Evolutionary conservation across 2,797 vertebrate genomes (phyloP).

Genomic region (Danio aesculapii): DNA sequence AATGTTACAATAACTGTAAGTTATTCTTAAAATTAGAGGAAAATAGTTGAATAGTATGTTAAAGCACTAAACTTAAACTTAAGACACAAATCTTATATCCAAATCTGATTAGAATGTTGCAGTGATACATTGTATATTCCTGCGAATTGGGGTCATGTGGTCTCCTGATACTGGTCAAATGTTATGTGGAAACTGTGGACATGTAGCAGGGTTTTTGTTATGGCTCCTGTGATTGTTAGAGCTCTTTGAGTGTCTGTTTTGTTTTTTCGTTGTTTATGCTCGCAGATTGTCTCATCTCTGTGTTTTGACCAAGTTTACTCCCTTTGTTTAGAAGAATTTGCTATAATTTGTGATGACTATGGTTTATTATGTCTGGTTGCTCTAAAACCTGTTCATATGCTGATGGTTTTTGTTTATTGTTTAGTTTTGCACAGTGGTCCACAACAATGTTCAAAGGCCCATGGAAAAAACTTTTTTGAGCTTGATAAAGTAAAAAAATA

Average conservation of each 20-base stretch:
- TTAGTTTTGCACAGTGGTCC: neutral
- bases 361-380: neutral
- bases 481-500: too few relatives aligned
- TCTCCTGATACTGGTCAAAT: neutral
- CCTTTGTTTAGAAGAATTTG: neutral
- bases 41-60: too few relatives aligned
- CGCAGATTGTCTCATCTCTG: neutral
- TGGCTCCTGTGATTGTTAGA: neutral
- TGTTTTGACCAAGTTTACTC: constrained; percentile 7
- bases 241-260: neutral
- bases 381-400: neutral
- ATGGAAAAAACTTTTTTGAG: too few relatives aligned
- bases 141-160: neutral
- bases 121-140: neutral
- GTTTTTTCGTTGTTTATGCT: neutral
- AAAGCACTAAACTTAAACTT: too few relatives aligned
- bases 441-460: neutral
- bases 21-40: too few relatives aligned
- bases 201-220: neutral
- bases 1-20: too few relatives aligned
- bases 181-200: neutral
- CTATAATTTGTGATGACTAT: constrained; percentile 11
- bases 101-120: too few relatives aligned
- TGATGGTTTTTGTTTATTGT: neutral
- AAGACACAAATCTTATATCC: too few relatives aligned